Base-by-base conservation (phyloP, 2,888 invertebrate species). In the Petrolisthes manimaculis region DNA sequence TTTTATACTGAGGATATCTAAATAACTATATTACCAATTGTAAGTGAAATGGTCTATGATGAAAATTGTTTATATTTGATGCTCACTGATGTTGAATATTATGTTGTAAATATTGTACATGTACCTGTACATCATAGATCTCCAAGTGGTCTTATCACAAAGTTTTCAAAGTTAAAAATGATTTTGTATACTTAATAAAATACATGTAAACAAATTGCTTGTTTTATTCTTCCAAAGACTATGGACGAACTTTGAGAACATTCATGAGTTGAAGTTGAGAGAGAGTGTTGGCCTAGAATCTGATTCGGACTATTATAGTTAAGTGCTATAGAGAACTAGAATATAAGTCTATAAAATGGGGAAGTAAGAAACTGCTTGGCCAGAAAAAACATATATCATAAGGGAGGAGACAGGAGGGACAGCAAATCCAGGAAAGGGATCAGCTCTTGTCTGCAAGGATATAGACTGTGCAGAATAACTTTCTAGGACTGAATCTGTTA, bases 91-190 rank as follows among this genome's bases (percentile, higher is more conserved):
- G 69, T 81, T 74, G 54, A 84, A 75, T 86, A 86, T 80, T 71
- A 81, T 71, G 80, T 79, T 86, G 86, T 86, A 86, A 80, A 86
- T 86, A 84, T 69, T 84, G 84, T 84, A 74, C 18, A 86, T 86
- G 86, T 86, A 86, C 86, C 86, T 86, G 86, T 86, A 86, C 80
- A 86, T 80, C 74, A 80, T 80, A 79, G 85, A 85, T 85, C 79
- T 83, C 53, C 71, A 61, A 75, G 74, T 84, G 84, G 75, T 84
- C 84, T 84, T 55, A 75, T 56, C 56, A 84, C 83, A 84, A 83
- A 83, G 83, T 84, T 84, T 84, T 83, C 75, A 74, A 18, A 53
- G 55, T n/a, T 54, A 24, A 14, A 84, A 74, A 75, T 75, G 75
- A 84, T 84, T 84, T 84, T 84, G 84, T 84, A 84, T 84, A 56